Percentiles rank a stretch among this genome's conserved stretches.
phyloP scores from a whole-genome alignment of 2,113 vertebrate species.

The Merops nubicus region DNA sequence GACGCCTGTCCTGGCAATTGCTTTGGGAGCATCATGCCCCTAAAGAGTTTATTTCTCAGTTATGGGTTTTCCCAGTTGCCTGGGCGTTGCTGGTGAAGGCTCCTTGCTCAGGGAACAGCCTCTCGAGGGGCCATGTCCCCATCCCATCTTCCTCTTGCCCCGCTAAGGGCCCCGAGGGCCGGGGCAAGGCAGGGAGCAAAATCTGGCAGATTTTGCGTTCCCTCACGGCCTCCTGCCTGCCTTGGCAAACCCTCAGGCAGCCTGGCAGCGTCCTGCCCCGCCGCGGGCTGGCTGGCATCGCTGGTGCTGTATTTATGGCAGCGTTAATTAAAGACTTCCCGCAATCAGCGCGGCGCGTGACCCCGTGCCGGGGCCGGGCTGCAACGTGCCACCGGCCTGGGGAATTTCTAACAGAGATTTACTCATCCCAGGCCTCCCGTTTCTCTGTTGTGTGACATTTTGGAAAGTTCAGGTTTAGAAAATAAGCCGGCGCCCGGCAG shows the following conservation, averaged over 20 bases:
- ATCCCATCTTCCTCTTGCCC: neutral
- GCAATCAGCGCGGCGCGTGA: conserved; percentile 34
- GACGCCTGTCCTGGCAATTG: neutral
- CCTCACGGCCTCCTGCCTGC: neutral
- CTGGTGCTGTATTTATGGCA: neutral
- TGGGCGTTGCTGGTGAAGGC: neutral
- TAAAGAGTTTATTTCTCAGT: rapidly evolving
- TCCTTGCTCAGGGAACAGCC: too few relatives aligned
- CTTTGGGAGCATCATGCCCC: neutral
- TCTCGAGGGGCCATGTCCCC: neutral
- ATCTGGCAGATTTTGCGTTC: neutral
- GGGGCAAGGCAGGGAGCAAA: neutral
- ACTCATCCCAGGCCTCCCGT: conserved; percentile 50
- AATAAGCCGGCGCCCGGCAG: conserved; percentile 18
- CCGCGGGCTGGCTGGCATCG: neutral
- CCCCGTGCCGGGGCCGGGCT: neutral
- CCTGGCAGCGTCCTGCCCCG: neutral
- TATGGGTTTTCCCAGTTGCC: rapidly evolving
- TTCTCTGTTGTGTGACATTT: conserved; percentile 71
- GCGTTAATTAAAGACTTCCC: conserved; percentile 21
- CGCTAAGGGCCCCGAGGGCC: neutral
- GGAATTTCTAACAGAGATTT: conserved; percentile 61
- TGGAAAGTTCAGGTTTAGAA: conserved; percentile 77
- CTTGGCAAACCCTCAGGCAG: neutral
- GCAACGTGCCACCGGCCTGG: neutral